Evolutionary conservation across 2,797 vertebrate species (phyloP), one percentile per base, ranked within the genome.

Genomic region (Salmo trutta): DNA sequence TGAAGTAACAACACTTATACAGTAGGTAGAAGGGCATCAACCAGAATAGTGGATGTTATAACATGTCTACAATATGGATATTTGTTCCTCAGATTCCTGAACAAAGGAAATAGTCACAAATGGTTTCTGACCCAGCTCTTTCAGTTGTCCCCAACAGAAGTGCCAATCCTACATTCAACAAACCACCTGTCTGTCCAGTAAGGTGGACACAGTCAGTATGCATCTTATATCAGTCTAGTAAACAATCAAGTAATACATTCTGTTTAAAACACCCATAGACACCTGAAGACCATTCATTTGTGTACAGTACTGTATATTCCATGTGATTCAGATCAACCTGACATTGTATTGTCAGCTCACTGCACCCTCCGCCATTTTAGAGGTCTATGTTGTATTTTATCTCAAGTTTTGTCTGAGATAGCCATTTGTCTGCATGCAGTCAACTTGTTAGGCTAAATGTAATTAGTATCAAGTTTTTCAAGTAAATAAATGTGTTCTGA

Each of bases 401-500:
- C 16, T 69, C 14, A 36, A 10, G 65, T 33, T 67, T 19, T 17
- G 17, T 36, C 67, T n/a, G 17, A 29, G 65, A 21, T 21, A 47
- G 67, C 12, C 67, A 67, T 67, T 1, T 33, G 66, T 15, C 64
- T 29, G 21, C 3, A 27, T 29, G 24, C 66, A 31, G 29, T 19
- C 29, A 41, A 70, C 17, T 8, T 47, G 68, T 41, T 19, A 24
- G 67, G 74, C 24, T 70, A 31, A 67, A 75, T 77, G 77, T 73
- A 27, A 75, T 84, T 76, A 66, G 74, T 70, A 71, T 81, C 83
- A 82, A 21, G 66, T 75, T 7, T 7, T 7, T 36, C 6, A 36
- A 36, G 33, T 36, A 36, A 66, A 82, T 78, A 79, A 89, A 89
- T 84, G 62, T 59, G 72, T 56, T 82, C 54, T 85, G 81, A 88